Percentiles rank a stretch among this genome's conserved stretches.
phyloP scores from a whole-genome alignment of 2,797 vertebrate genomes.

The Halcyon chelicuti region DNA sequence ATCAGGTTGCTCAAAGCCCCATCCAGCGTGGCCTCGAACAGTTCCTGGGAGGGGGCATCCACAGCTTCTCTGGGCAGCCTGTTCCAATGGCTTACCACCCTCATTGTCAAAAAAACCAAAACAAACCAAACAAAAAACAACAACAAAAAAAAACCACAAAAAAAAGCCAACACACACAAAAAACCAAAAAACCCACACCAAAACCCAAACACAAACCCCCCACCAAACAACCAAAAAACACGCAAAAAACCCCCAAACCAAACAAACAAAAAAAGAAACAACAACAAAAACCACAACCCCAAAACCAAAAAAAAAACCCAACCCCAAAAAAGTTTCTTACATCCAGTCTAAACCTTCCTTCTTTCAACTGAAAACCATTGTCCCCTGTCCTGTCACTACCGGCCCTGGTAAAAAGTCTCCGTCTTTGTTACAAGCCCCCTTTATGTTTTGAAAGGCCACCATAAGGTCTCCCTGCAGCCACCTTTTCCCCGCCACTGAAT shows the following conservation, averaged over 20 bases:
- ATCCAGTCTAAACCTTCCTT: not conserved
- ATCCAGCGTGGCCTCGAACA: not conserved
- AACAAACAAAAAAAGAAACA: no score
- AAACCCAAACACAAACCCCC: no score
- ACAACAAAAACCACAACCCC: no score
- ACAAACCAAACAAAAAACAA: no score
- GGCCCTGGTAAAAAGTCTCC: not conserved
- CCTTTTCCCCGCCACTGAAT: not conserved
- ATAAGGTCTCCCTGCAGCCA: not conserved
- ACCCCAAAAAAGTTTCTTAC: not conserved
- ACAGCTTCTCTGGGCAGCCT: not conserved
- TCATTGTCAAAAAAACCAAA: not conserved
- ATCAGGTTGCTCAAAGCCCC: not conserved
- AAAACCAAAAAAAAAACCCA: no score
- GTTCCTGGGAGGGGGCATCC: no score
- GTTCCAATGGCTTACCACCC: not conserved
- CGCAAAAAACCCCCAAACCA: no score
- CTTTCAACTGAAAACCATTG: not conserved
- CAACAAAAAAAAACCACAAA: no score
- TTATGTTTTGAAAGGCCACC: not conserved
- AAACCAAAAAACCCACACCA: no score
- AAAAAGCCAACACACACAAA: no score
- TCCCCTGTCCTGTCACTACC: not conserved
- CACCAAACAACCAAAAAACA: no score
- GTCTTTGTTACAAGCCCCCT: not conserved